Percentiles rank a stretch among this genome's conserved stretches.
Evolutionary conservation across 2,113 vertebrate genomes (phyloP).

Genomic region (Ammodytes marinus): DNA sequence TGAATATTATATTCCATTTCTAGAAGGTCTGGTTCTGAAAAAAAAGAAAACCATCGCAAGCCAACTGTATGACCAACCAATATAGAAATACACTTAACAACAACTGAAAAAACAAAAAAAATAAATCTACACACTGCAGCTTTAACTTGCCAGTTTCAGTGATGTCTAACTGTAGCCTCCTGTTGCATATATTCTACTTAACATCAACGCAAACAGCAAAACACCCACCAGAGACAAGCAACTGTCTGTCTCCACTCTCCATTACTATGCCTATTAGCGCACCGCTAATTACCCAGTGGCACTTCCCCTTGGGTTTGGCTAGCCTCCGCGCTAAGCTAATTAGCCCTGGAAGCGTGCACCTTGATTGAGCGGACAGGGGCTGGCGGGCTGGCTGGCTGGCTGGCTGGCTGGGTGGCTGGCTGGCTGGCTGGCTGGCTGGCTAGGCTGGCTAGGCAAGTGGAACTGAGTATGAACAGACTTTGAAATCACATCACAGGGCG

Average conservation of each 20-base stretch:
- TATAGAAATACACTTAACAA: too few species aligned
- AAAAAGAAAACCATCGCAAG: too few species aligned
- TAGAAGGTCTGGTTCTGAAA: too few species aligned
- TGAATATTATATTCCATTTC: too few species aligned
- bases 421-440: background rate
- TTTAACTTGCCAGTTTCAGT: too few species aligned
- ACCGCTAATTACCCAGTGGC: conserved; percentile 52
- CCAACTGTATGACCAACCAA: too few species aligned
- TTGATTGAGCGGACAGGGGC: conserved; percentile 22
- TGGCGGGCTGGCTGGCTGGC: background rate
- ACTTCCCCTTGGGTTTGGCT: conserved; percentile 31
- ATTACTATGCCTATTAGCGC: conserved; percentile 55
- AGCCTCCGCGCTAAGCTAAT: conserved; percentile 55
- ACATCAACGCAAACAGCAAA: background rate
- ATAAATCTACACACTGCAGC: too few species aligned
- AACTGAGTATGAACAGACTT: conserved; percentile 5
- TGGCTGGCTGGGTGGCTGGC: too few species aligned
- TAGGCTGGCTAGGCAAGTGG: background rate
- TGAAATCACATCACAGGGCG: background rate
- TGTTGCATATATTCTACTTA: background rate
- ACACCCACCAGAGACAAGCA: conserved; percentile 34
- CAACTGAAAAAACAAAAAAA: too few species aligned
- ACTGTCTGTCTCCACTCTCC: conserved; percentile 36
- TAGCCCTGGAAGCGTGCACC: conserved; percentile 36
- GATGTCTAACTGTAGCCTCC: too few species aligned